Conservation (phyloP, 2,888 invertebrate genomes). For the Horisme vitalbata region DNA sequence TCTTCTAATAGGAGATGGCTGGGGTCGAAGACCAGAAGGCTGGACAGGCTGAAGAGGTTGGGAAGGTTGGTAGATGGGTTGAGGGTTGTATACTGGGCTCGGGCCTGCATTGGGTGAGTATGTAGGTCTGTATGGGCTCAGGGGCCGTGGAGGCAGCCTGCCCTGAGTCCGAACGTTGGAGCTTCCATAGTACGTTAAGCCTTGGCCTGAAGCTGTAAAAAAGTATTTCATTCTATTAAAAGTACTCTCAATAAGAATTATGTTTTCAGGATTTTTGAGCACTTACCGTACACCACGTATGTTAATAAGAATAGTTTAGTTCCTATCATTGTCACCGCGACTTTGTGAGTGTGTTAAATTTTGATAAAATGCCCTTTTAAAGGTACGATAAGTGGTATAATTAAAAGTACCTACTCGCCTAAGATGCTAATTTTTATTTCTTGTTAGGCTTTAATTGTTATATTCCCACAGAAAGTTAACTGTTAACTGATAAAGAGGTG, state of each 20-base stretch:
- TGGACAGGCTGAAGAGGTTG: conserved; percentile 4
- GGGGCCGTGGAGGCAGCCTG: conserved; percentile 14
- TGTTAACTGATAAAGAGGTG: no score
- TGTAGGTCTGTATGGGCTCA: conserved; percentile 1
- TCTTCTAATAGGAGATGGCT: neutral
- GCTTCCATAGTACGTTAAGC: conserved; percentile 33
- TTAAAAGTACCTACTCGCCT: no score
- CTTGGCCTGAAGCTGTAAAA: conserved; percentile 24
- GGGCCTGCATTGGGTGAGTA: neutral
- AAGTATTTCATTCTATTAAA: no score
- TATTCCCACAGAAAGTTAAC: no score
- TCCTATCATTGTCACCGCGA: conserved; percentile 27
- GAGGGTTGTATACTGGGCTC: conserved; percentile 9
- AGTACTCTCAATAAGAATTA: no score
- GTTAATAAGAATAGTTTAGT: conserved; percentile 40
- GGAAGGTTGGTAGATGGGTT: conserved; percentile 3
- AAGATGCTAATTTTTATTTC: no score
- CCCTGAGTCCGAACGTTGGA: conserved; percentile 37
- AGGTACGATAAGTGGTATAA: neutral
- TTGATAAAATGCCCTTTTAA: conserved; percentile 5
- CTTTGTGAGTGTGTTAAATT: conserved; percentile 5
- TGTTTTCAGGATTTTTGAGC: neutral
- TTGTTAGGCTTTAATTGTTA: no score
- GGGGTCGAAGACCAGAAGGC: neutral
- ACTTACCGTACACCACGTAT: conserved; percentile 47